Evolutionary conservation across 2,797 vertebrate species (phyloP).

Genomic region (Hybognathus amarus): DNA sequence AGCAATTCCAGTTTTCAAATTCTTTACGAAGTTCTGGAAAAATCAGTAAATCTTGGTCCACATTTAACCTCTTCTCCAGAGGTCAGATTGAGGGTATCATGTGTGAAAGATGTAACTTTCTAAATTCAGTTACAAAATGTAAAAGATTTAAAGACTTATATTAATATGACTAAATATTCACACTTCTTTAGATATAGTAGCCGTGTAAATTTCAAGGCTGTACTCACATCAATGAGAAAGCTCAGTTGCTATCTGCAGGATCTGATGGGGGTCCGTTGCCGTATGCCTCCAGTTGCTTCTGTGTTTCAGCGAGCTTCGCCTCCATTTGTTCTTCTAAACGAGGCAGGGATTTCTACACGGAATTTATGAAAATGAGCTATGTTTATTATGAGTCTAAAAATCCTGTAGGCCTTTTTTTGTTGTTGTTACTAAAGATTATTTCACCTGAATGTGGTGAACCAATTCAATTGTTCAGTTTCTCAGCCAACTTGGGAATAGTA

Average conservation of each 20-base stretch:
- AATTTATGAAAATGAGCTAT: neutral
- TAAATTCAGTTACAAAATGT: conserved; percentile 38
- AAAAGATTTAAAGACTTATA: neutral
- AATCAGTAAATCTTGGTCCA: conserved; percentile 66
- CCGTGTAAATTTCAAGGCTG: neutral
- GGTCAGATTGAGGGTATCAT: conserved; percentile 71
- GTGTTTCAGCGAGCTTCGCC: conserved; percentile 74
- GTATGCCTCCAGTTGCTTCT: conserved; percentile 74
- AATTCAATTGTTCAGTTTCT: conserved; percentile 86
- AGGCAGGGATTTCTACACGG: conserved; percentile 68
- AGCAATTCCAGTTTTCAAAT: conserved; percentile 69
- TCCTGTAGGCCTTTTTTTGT: too few relatives aligned
- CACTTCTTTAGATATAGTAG: neutral
- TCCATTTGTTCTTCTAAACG: conserved; percentile 80
- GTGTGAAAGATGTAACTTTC: conserved; percentile 76
- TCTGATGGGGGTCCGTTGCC: conserved; percentile 72
- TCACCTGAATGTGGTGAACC: conserved; percentile 85
- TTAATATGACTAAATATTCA: neutral
- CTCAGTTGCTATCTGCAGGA: conserved; percentile 56
- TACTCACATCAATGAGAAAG: conserved; percentile 75
- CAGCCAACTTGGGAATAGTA: conserved; percentile 83
- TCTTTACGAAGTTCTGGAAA: conserved; percentile 70
- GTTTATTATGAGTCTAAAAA: neutral
- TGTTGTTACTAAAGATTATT: neutral
- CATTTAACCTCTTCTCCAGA: conserved; percentile 75